Evolutionary conservation across 2,888 invertebrate genomes (phyloP).

Genomic region (Neoitamus cyanurus): DNA sequence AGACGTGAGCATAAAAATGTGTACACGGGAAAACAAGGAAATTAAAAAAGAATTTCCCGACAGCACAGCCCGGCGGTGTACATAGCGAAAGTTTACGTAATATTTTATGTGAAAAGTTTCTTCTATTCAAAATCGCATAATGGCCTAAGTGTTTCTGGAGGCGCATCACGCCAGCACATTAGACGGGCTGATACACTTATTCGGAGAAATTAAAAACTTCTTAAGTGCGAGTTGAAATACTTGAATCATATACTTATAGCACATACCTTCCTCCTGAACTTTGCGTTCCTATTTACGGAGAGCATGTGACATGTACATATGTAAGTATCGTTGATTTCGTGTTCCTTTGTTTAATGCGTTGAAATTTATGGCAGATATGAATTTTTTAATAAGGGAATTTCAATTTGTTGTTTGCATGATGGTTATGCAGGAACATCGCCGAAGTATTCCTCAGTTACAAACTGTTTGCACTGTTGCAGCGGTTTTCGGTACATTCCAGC

Average conservation of each 20-base stretch:
- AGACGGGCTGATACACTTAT: neutral
- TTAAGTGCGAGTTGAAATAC: neutral
- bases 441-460: neutral
- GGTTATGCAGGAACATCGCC: neutral
- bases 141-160: constrained; percentile 7
- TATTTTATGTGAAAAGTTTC: constrained; percentile 27
- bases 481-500: neutral
- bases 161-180: neutral
- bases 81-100: constrained; percentile 24
- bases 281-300: neutral
- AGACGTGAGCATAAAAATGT: constrained; percentile 31
- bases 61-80: neutral
- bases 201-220: neutral
- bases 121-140: constrained; percentile 33
- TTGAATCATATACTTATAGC: no score
- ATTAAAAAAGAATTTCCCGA: constrained; percentile 28
- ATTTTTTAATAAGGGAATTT: neutral
- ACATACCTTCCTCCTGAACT: no score
- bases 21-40: constrained; percentile 32
- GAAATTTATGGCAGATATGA: neutral
- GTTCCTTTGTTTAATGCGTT: neutral
- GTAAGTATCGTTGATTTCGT: neutral
- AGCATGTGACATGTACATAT: no score
- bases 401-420: neutral
- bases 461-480: neutral